Evolutionary conservation across 1,140 invertebrate species (phyloP), one percentile per base, ranked within the genome.

Genomic region (Bemisia tabaci): DNA sequence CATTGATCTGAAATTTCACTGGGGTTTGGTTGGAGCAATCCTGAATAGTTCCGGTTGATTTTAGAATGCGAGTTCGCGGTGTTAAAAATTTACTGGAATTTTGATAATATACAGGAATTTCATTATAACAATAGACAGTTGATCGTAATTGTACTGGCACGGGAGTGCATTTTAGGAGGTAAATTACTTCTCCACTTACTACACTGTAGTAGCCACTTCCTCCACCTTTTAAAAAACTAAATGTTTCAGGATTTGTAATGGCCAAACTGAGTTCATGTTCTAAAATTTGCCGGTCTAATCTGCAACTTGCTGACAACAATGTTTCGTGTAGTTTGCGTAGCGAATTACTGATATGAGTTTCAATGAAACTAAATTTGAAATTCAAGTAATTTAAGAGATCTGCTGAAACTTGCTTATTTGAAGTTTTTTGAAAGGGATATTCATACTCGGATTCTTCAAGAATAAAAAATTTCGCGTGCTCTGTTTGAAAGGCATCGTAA

Each of bases 311-410:
- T 2, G 2, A 9, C 0, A 21, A n/a, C 9, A 59, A 0, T 11
- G n/a, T 25, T 59, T 39, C 0, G 11, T 64, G 22, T 1, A 64
- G 1, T 0, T n/a, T 17, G 1, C 23, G 58, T 0, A 59, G 5
- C 1, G 63, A 48, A 17, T 17, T 2, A 9, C 23, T 58, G 25
- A 59, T 2, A 2, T n/a, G 12, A 1, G 58, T 12, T n/a, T 59
- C 63, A 25, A 58, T 64, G 21, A 25, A 25, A 0, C 39, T 48
- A 27, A 64, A 64, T 48, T 64, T 64, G 26, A n/a, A n/a, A n/a
- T n/a, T n/a, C n/a, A n/a, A n/a, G n/a, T n/a, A n/a, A n/a, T n/a
- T n/a, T 33, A 33, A 22, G 26, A 33, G 1, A 63, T 1, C 2
- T n/a, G 22, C 0, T 11, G 22, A 33, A 27, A 63, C 2, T 22